Base-by-base conservation (phyloP, 2,797 vertebrate genomes). In the Falco concolor region DNA sequence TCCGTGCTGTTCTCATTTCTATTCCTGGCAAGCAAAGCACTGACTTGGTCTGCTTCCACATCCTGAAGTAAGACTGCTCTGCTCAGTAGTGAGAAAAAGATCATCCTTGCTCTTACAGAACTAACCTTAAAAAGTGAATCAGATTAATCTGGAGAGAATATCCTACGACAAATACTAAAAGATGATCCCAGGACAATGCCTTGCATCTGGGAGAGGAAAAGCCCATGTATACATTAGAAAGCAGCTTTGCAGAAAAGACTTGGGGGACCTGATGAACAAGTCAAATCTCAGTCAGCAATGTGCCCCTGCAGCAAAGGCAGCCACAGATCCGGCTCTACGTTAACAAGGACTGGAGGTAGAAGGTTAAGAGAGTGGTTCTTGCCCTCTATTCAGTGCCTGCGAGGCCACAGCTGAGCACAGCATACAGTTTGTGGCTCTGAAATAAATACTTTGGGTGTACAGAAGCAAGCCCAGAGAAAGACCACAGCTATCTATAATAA, bases 1-100 rank as follows among this genome's bases (percentile, higher is more conserved):
- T 85, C 68, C 2, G 3, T n/a, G 34, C 69, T 69, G 56, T 56
- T 87, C 86, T 92, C 72, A 54, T 84, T 85, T 90, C 53, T 94
- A 13, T 75, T 92, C 28, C 87, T 93, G 91, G 79, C 56, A 94
- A 95, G 59, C 49, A 82, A 86, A 79, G 70, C 72, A 77, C 40
- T 86, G 53, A 64, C 68, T 96, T 63, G 53, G 75, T 83, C 61
- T 68, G 47, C 60, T 89, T 91, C 70, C 93, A 93, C 84, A 91
- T 75, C 68, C 84, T 89, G 75, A 90, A 90, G 72, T 19, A 93
- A 90, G 34, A 56, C 27, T 60, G 68, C 67, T 84, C 81, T 70
- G 84, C 86, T 84, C 52, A 63, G 59, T n/a, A 87, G 25, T 2
- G 84, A 16, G 27, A 79, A 73, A 87, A 94, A 69, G 12, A 79